Conservation (phyloP, 2,888 invertebrate genomes). For the Hemicrepidius hirtus region DNA sequence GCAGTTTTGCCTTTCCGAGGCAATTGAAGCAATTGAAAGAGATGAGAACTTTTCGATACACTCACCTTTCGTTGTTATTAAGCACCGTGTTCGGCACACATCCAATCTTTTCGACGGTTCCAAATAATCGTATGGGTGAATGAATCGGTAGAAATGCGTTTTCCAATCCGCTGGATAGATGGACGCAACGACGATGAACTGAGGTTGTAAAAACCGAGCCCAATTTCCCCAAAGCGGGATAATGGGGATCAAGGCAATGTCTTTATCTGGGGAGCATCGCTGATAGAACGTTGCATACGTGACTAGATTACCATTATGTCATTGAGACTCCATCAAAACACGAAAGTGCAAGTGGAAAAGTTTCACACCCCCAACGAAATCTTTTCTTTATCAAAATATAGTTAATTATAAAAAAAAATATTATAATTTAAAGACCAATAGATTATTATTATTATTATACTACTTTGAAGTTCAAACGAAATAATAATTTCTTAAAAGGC, state of each 20-base stretch:
- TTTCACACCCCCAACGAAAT: too few relatives aligned
- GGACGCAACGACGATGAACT: slow-evolving; percentile 52
- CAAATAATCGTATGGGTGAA: slow-evolving; percentile 55
- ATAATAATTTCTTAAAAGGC: too few relatives aligned
- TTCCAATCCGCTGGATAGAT: slow-evolving; percentile 52
- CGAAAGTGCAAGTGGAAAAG: slow-evolving; percentile 38
- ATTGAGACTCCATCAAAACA: slow-evolving; percentile 47
- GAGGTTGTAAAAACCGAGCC: slow-evolving; percentile 58
- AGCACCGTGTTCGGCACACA: slow-evolving; percentile 46
- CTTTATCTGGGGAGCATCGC: slow-evolving; percentile 65
- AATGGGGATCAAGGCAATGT: slow-evolving; percentile 66
- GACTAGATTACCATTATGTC: slow-evolving; percentile 63
- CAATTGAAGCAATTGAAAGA: slow-evolving; percentile 46
- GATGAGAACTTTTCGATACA: slow-evolving; percentile 46
- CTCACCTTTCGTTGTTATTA: slow-evolving; percentile 51
- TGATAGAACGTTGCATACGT: slow-evolving; percentile 62
- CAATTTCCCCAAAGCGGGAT: slow-evolving; percentile 66
- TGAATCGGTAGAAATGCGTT: slow-evolving; percentile 54
- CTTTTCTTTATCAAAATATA: too few relatives aligned
- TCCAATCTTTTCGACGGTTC: slow-evolving; percentile 53
- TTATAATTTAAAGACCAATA: too few relatives aligned
- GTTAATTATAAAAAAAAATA: too few relatives aligned
- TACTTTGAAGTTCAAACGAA: too few relatives aligned
- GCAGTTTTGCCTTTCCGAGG: slow-evolving; percentile 23
- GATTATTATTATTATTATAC: too few relatives aligned